phyloP scores from a whole-genome alignment of 1,140 invertebrate genomes.

The Ctenoplectra terminalis region DNA sequence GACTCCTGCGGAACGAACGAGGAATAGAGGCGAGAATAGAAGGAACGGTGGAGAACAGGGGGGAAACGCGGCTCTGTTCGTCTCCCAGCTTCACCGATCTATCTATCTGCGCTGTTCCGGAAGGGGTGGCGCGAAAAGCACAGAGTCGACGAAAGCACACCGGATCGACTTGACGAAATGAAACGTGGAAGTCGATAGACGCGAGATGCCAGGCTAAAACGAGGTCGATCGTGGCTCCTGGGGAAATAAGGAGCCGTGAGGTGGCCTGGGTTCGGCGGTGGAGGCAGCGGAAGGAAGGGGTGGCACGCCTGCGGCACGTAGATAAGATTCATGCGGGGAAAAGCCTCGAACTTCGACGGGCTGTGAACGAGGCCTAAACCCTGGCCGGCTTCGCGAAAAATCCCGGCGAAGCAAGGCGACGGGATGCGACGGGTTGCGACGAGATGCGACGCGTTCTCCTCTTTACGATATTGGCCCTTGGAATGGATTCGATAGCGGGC shows the following conservation, averaged over 20 bases:
- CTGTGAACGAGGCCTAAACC: slow-evolving; percentile 64
- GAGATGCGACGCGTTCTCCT: slow-evolving; percentile 10
- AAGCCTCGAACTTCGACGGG: slow-evolving; percentile 57
- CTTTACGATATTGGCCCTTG: slow-evolving; percentile 45
- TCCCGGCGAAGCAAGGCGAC: slow-evolving; percentile 21
- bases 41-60: not conserved
- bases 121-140: slow-evolving; percentile 20
- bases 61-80: too few species aligned
- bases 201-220: slow-evolving; percentile 56
- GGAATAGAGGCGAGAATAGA: slow-evolving; percentile 9
- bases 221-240: slow-evolving; percentile 62
- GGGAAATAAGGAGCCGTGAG: slow-evolving; percentile 49
- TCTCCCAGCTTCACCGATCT: not conserved
- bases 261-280: not conserved
- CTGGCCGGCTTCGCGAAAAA: slow-evolving; percentile 51
- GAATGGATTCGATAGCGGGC: slow-evolving; percentile 37
- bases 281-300: not conserved
- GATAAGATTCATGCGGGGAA: slow-evolving; percentile 65
- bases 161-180: slow-evolving; percentile 72
- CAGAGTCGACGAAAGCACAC: slow-evolving; percentile 55
- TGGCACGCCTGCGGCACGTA: slow-evolving; percentile 65
- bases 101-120: slow-evolving; percentile 2
- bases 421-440: not conserved
- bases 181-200: slow-evolving; percentile 68
- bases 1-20: slow-evolving; percentile 20